Conservation (phyloP, 2,888 invertebrate species). For the Erynnis tages region DNA sequence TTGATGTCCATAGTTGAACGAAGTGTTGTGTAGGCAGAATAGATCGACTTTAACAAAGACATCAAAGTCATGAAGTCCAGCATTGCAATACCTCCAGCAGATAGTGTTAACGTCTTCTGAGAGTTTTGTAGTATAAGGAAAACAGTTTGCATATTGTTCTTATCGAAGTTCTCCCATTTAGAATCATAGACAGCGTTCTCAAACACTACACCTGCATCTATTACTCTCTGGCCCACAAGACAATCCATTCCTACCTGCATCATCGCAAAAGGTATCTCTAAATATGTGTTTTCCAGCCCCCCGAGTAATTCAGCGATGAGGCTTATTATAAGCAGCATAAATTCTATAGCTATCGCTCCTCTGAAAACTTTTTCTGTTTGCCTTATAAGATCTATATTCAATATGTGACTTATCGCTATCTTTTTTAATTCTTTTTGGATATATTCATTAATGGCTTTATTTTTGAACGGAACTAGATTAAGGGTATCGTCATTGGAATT, state of each 20-base stretch:
- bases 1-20: too few relatives aligned
- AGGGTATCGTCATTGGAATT: neutral
- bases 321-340: slow-evolving; percentile 44
- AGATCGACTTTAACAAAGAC: slow-evolving; percentile 49
- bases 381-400: slow-evolving; percentile 41
- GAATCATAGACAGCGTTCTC: slow-evolving; percentile 54
- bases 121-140: slow-evolving; percentile 51
- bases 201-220: slow-evolving; percentile 51
- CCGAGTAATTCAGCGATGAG: slow-evolving; percentile 55
- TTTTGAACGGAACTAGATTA: too few relatives aligned
- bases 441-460: slow-evolving; percentile 41
- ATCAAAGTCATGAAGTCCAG: slow-evolving; percentile 51
- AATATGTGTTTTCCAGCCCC: slow-evolving; percentile 52
- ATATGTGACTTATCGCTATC: slow-evolving; percentile 45
- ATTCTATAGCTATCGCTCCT: slow-evolving; percentile 50
- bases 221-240: slow-evolving; percentile 52
- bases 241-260: slow-evolving; percentile 56
- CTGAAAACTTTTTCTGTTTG: slow-evolving; percentile 46
- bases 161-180: slow-evolving; percentile 61
- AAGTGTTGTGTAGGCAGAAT: too few relatives aligned
- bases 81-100: slow-evolving; percentile 53
- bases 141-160: slow-evolving; percentile 50
- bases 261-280: slow-evolving; percentile 51
- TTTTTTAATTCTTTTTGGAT: slow-evolving; percentile 41
- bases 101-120: slow-evolving; percentile 53